A percentile compares a stretch with the other conserved stretches of the same genome.
Conservation (phyloP, 2,888 invertebrate genomes). For the Osmoderma eremita region DNA sequence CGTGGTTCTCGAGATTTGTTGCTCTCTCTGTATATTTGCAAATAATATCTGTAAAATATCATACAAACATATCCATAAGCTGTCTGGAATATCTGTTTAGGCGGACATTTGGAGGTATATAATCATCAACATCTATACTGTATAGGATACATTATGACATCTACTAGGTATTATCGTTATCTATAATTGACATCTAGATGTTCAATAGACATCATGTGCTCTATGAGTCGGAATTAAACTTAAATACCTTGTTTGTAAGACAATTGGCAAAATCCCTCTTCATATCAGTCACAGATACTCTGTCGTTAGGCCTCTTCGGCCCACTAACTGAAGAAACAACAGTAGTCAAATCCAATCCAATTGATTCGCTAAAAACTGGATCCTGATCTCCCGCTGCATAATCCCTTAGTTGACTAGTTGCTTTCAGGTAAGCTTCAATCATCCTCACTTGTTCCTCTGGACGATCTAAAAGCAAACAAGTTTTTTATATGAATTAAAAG, state of each 20-base stretch:
- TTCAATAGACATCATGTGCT: neutral
- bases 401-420: conserved; percentile 85
- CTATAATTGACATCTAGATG: neutral
- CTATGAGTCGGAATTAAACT: neutral
- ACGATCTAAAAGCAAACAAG: conserved; percentile 72
- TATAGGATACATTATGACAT: too few relatives aligned
- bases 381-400: conserved; percentile 80
- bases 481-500: neutral
- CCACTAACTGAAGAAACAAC: conserved; percentile 97
- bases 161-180: too few relatives aligned
- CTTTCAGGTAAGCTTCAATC: conserved; percentile 84
- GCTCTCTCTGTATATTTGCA: too few relatives aligned
- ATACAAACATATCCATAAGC: too few relatives aligned
- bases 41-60: too few relatives aligned
- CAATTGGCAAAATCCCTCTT: conserved; percentile 88
- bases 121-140: too few relatives aligned
- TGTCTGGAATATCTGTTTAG: too few relatives aligned
- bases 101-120: too few relatives aligned
- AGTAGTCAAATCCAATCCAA: conserved; percentile 84
- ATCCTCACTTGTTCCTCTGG: conserved; percentile 78
- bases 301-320: conserved; percentile 96
- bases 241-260: conserved; percentile 85
- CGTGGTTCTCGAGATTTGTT: too few relatives aligned
- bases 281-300: conserved; percentile 91
- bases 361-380: conserved; percentile 85